phyloP scores from a whole-genome alignment of 2,113 vertebrate species.

The Corythaeola cristata region DNA sequence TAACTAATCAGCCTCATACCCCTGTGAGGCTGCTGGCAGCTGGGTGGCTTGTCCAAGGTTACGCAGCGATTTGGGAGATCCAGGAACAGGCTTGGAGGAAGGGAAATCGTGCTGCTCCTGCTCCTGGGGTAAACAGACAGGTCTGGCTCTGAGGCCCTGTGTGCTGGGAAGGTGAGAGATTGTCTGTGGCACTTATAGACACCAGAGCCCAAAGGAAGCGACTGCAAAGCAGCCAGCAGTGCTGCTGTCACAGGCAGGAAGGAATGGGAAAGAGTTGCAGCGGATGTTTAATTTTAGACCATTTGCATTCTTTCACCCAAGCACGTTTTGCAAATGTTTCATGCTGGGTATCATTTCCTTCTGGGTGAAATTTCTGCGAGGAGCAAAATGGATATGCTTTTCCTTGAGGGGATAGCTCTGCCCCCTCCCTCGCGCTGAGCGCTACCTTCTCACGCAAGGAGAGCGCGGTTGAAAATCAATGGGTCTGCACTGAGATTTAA shows the following conservation, averaged over 20 bases:
- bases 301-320: neutral
- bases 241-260: neutral
- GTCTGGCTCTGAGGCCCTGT: neutral
- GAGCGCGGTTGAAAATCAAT: neutral
- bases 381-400: neutral
- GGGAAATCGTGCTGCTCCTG: neutral
- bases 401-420: neutral
- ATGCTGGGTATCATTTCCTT: neutral
- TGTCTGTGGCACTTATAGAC: fast-evolving
- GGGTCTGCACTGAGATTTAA: constrained; percentile 36
- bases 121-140: neutral
- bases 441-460: neutral
- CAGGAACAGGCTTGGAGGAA: neutral
- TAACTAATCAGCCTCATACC: neutral
- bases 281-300: neutral
- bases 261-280: neutral
- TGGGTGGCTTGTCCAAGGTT: neutral
- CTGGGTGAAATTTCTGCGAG: neutral
- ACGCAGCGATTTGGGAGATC: neutral
- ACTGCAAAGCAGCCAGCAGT: neutral
- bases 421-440: neutral
- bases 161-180: neutral
- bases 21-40: neutral
- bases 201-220: neutral
- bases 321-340: neutral